Base-by-base conservation (phyloP, 2,888 invertebrate species). In the Oxytorus armatus region DNA sequence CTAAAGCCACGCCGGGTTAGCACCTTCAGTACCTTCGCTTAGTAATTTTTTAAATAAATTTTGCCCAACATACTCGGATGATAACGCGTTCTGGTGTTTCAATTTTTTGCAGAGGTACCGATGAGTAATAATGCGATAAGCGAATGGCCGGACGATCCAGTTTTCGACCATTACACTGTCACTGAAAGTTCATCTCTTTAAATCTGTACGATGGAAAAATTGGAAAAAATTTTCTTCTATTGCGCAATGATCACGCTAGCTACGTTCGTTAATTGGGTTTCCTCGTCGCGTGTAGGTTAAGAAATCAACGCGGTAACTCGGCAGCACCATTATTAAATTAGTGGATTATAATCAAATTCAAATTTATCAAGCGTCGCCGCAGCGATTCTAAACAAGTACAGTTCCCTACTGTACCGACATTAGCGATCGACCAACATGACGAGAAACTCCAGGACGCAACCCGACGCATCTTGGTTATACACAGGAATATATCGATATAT, bases 181-280 rank as follows among this genome's bases (percentile, higher is more conserved):
- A n/a, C 18, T 16, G 53, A 78, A 42, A 73, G 11, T 21, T 61
- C 78, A 25, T 36, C 44, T 55, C 36, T 73, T 3, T 73, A 14
- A 73, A 33, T 29, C 25, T 8, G 5, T 51, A n/a, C 7, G n/a
- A 21, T 5, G 3, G 3, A 66, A 29, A 55, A n/a, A 0, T 21
- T 2, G 11, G 1, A 25, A 55, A 3, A 16, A 8, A 33, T 59
- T 42, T 39, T 59, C 1, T 23, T 33, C 21, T 10, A 29, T 42
- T 11, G 1, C 39, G n/a, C 8, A 1, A n/a, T 21, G 5, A 47
- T 55, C 16, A n/a, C 7, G 29, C 10, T 29, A 42, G 5, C 16
- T 47, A 33, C 0, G 1, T 18, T n/a, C 21, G 11, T 11, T 1
- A 8, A 36, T 36, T 8, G 10, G n/a, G n/a, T n/a, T n/a, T n/a